Conservation (phyloP, 1,140 invertebrate genomes). For the Megalopta genalis region DNA sequence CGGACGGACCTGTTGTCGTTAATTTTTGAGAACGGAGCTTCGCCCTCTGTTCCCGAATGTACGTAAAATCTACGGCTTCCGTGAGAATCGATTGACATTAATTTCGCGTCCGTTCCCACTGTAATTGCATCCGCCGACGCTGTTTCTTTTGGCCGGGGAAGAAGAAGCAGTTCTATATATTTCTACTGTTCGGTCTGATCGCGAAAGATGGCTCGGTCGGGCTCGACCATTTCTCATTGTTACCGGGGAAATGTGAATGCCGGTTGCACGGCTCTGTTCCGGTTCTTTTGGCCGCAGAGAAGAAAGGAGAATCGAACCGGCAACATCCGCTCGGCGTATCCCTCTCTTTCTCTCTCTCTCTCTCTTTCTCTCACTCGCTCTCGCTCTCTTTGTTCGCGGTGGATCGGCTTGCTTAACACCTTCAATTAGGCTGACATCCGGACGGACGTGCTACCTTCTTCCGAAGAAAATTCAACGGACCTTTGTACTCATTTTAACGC, state of each 20-base stretch:
- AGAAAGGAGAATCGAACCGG: not conserved
- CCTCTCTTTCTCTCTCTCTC: too few relatives aligned
- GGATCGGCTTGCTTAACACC: too few relatives aligned
- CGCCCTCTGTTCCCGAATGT: not conserved
- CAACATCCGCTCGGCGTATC: too few relatives aligned
- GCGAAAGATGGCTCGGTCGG: conserved; percentile 37
- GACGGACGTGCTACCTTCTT: too few relatives aligned
- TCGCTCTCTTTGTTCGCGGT: too few relatives aligned
- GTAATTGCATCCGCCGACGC: conserved; percentile 45
- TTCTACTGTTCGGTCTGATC: conserved; percentile 32
- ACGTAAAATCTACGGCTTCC: not conserved
- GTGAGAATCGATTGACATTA: conserved; percentile 38
- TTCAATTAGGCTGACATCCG: too few relatives aligned
- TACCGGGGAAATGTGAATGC: conserved; percentile 15
- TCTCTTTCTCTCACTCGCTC: too few relatives aligned
- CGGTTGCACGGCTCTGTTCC: not conserved
- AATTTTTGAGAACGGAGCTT: conserved; percentile 48
- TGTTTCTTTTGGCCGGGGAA: conserved; percentile 11
- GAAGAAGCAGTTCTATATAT: not conserved
- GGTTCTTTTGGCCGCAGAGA: not conserved
- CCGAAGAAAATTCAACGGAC: too few relatives aligned
- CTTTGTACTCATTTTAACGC: too few relatives aligned
- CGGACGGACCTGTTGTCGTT: conserved; percentile 49
- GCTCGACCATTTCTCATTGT: conserved; percentile 45
- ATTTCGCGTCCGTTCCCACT: conserved; percentile 33